Evolutionary conservation across 2,113 vertebrate genomes (phyloP).

Genomic region (Chaetorhynchus papuensis): DNA sequence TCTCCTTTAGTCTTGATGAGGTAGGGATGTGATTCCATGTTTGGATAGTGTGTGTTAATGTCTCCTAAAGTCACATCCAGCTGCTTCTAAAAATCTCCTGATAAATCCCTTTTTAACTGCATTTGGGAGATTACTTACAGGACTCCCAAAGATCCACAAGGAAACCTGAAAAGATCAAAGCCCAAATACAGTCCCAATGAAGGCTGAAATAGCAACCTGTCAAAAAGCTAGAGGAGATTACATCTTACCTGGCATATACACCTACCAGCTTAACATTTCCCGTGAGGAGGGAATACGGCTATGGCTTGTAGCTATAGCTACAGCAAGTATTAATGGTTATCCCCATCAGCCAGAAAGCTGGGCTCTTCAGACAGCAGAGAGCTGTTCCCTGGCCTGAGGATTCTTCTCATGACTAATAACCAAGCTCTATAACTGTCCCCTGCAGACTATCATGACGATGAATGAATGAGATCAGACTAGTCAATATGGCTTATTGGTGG

Average conservation of each 20-base stretch:
- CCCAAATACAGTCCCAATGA: background rate
- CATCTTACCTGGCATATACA: background rate
- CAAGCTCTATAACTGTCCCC: background rate
- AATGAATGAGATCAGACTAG: background rate
- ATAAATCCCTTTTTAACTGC: background rate
- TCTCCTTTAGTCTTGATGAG: background rate
- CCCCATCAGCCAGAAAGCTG: background rate
- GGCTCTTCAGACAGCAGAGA: background rate
- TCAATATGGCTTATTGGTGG: background rate
- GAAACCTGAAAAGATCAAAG: background rate
- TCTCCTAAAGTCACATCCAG: background rate
- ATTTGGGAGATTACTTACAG: background rate
- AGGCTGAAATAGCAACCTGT: background rate
- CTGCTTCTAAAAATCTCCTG: background rate
- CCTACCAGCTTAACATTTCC: background rate
- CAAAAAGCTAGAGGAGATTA: background rate
- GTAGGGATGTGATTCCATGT: background rate
- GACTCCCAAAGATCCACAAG: background rate
- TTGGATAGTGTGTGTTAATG: background rate
- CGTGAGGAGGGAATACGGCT: background rate
- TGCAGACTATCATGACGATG: background rate
- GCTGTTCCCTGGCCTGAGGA: background rate
- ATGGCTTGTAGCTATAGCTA: fast-evolving
- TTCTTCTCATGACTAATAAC: background rate
- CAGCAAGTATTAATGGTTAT: background rate